Evolutionary conservation across 2,888 invertebrate species (phyloP), one percentile per base, ranked within the genome.

Genomic region (Anagyrus pseudococci): DNA sequence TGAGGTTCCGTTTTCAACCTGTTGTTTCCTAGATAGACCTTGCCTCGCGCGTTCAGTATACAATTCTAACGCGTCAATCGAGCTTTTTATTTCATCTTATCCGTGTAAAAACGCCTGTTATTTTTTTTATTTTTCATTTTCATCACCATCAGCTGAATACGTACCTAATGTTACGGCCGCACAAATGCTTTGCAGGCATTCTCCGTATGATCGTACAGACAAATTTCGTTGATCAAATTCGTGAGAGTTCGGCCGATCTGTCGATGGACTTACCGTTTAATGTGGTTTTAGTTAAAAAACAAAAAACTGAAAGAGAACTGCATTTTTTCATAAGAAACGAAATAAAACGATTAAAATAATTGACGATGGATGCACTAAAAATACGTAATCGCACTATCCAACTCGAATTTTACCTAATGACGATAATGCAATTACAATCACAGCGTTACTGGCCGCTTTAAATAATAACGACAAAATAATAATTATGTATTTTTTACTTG

Each of bases 1-100:
- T 52, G 22, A 60, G 61, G 60, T 72, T 72, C 68, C 68, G 67
- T 68, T 63, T 29, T 29, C 10, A 66, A 71, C 67, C 64, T 70
- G 71, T 71, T 69, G 73, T 77, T 77, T 78, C 77, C 75, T 77
- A 76, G 72, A 72, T 72, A 70, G 70, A 74, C 69, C 75, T 76
- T 78, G 76, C 75, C 73, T 67, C 69, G 63, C 64, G 66, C 67
- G 70, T 47, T 68, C n/a, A 58, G 61, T 68, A 72, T 70, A 58
- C 61, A 67, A 69, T 71, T 71, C 71, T 69, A 71, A 65, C 71
- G 69, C 62, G 66, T 6, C 48, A 57, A 47, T 64, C 49, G 63
- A 67, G 67, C 67, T 67, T 67, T 61, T 63, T 52, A 25, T 10
- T 47, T 62, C 46, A 47, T 55, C 52, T 29, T 23, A 22, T 49